A percentile compares a stretch with the other conserved stretches of the same genome.
phyloP scores from a whole-genome alignment of 2,888 invertebrate genomes.

The Oasisia sp. region DNA sequence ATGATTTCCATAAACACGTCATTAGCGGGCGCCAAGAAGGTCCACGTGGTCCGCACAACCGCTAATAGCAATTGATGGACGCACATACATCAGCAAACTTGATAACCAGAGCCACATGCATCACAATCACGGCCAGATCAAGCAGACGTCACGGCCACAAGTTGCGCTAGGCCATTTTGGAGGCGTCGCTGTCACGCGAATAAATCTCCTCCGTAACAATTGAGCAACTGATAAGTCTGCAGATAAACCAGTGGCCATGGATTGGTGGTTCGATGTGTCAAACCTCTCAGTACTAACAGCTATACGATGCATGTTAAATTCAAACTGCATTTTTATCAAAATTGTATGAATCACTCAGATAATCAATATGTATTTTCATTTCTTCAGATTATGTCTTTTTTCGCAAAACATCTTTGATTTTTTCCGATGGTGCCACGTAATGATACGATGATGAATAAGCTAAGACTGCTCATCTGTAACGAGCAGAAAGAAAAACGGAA shows the following conservation, averaged over 20 bases:
- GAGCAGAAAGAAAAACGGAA: background rate
- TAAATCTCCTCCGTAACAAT: background rate
- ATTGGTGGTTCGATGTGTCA: background rate
- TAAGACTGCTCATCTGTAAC: background rate
- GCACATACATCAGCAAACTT: background rate
- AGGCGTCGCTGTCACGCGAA: background rate
- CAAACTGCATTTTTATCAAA: background rate
- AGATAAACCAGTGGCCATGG: background rate
- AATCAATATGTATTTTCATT: background rate
- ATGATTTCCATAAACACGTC: slow-evolving; percentile 17
- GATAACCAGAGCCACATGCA: background rate
- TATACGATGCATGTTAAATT: background rate
- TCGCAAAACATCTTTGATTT: background rate
- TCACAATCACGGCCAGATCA: background rate
- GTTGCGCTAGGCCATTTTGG: background rate
- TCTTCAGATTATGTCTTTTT: background rate
- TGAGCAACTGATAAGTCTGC: background rate
- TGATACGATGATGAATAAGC: background rate
- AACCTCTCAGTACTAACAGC: background rate
- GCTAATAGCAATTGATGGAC: background rate
- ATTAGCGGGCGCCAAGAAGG: background rate
- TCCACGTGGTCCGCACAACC: background rate
- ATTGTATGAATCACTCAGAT: background rate
- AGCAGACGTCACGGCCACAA: background rate
- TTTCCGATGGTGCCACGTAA: background rate